Percentiles rank a stretch among this genome's conserved stretches.
These are phyloP conservation scores for Halyomorpha halys DNA, from an alignment of 1,140 invertebrate species.

Conservation along the genomic window DNA sequence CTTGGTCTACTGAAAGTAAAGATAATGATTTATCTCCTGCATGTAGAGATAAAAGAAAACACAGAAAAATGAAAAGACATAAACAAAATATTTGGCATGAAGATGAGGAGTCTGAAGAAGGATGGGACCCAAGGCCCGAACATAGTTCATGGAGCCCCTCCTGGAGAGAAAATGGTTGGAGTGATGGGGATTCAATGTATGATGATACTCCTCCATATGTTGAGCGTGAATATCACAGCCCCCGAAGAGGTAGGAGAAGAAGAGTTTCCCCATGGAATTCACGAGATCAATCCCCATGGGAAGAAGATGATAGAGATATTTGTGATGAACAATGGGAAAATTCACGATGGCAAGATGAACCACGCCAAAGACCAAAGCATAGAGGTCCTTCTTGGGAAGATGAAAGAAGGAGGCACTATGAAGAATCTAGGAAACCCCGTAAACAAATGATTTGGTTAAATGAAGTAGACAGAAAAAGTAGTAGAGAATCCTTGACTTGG, in stretches of 20 bases:
- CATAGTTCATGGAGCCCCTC: constrained; percentile 31
- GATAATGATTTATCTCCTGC: constrained; percentile 40
- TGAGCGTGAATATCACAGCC: constrained; percentile 25
- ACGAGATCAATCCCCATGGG: constrained; percentile 58
- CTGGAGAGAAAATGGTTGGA: constrained; percentile 35
- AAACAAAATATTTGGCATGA: constrained; percentile 30
- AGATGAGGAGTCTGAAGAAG: constrained; percentile 35
- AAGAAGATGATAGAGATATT: constrained; percentile 43
- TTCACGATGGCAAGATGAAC: constrained; percentile 28
- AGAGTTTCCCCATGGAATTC: constrained; percentile 39
- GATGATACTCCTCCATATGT: constrained; percentile 32
- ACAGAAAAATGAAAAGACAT: constrained; percentile 29
- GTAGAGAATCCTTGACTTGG: constrained; percentile 30
- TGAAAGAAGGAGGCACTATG: constrained; percentile 29
- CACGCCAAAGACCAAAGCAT: constrained; percentile 26
- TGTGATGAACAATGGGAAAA: constrained; percentile 31
- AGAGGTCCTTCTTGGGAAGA: constrained; percentile 31
- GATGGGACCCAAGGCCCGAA: constrained; percentile 30
- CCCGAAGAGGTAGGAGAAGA: constrained; percentile 29
- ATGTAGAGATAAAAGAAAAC: constrained; percentile 29
- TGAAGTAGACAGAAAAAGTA: constrained; percentile 30
- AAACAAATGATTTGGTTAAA: constrained; percentile 36
- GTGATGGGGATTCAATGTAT: constrained; percentile 35
- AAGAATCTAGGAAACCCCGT: constrained; percentile 22
- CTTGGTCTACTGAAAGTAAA: constrained; percentile 66